Base-by-base conservation (phyloP, 1,140 invertebrate genomes). In the Teleogryllus occipitalis region DNA sequence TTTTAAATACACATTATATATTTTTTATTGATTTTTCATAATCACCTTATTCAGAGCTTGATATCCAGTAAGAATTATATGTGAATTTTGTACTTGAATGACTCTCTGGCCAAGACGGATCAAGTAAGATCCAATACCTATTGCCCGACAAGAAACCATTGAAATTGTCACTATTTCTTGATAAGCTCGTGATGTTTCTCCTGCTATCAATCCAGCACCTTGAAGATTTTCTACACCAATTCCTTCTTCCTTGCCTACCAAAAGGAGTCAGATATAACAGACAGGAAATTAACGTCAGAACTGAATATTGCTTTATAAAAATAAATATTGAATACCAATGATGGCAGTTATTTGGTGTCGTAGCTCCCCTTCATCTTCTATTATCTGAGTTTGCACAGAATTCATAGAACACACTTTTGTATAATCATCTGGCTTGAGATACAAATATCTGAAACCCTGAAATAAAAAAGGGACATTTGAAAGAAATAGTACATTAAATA, bases 11-110 rank as follows among this genome's bases (percentile, higher is more conserved):
- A 5, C 27, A 39, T 39, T 39, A 2, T 39, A 39, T 39, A 39
- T 39, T 39, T 39, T n/a, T 1, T 39, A 39, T 5, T 5, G 5
- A 39, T 39, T 5, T 39, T 39, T 39, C 5, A 7, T 2, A 7
- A 74, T 82, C 85, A 95, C 93, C 85, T 98, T 98, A 86, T 99
- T 99, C 0, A 99, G 88, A 10, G 98, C 98, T 81, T 92, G 92
- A 83, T 96, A 97, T 8, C 98, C 98, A 0, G 98, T 99, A 0
- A 99, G 90, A 86, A 99, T 99, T 77, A 99, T 98, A 84, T 98
- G 97, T 0, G 98, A 99, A 83, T 96, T 98, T 83, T 99, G 98
- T 81, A 99, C 96, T 87, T 99, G 98, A 81, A 99, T 97, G 0
- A 99, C 94, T 81, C 97, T 89, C 85, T 98, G 97, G 3, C 96